These are phyloP conservation scores for Hecatera dysodea DNA, from an alignment of 2,888 invertebrate genomes.

Conservation along the genomic window DNA sequence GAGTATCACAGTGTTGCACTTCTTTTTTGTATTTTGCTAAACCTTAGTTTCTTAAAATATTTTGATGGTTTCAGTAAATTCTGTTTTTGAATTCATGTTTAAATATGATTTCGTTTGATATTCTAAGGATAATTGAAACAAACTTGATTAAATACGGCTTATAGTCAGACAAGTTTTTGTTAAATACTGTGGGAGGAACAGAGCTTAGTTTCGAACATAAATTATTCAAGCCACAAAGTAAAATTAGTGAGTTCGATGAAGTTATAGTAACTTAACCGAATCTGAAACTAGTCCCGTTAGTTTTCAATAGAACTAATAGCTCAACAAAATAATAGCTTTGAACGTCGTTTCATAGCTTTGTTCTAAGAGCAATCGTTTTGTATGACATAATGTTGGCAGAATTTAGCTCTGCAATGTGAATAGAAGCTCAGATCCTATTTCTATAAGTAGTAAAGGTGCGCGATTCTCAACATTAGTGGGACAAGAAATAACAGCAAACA, in stretches of 20 bases:
- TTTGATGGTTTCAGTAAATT: not conserved
- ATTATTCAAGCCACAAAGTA: not conserved
- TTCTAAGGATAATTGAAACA: not conserved
- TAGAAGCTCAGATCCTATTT: not conserved
- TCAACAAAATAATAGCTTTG: not conserved
- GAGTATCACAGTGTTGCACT: not conserved
- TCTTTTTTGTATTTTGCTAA: not conserved
- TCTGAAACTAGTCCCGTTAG: conserved; percentile 5
- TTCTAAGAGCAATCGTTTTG: not conserved
- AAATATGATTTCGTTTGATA: not conserved
- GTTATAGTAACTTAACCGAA: conserved; percentile 8
- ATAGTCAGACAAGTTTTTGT: not conserved
- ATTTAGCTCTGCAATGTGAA: not conserved
- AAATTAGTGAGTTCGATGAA: not conserved
- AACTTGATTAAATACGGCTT: not conserved
- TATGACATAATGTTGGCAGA: not conserved
- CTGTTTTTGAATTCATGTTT: not conserved
- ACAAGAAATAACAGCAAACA: too few relatives aligned
- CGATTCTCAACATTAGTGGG: too few relatives aligned
- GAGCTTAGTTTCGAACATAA: not conserved
- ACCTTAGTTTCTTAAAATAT: not conserved
- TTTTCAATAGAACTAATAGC: conserved; percentile 7
- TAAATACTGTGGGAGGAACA: not conserved
- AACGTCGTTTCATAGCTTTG: not conserved
- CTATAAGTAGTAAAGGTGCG: too few relatives aligned